phyloP scores from a whole-genome alignment of 2,797 vertebrate genomes.

The Sebastes itinus region DNA sequence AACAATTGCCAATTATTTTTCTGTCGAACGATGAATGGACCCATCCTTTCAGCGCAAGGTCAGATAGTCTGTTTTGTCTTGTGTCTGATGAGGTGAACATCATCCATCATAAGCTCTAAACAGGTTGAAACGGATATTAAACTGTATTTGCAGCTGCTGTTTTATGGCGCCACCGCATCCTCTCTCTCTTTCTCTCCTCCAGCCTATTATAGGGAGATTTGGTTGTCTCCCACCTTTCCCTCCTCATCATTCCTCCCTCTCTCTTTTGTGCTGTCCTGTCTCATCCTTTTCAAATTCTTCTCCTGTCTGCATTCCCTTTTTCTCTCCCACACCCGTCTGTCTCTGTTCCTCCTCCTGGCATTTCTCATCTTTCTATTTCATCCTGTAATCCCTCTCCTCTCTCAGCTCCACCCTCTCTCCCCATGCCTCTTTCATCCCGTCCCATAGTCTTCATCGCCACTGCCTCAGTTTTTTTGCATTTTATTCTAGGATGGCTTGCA shows the following conservation, averaged over 20 bases:
- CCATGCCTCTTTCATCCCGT: slow-evolving; percentile 22
- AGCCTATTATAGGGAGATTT: slow-evolving; percentile 13
- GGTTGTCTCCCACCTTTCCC: slow-evolving; percentile 16
- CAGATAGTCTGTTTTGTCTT: background rate
- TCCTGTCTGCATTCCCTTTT: slow-evolving; percentile 32
- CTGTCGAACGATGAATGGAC: background rate
- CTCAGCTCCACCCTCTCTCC: slow-evolving; percentile 10
- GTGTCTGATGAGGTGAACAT: background rate
- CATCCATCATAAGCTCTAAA: slow-evolving; percentile 8
- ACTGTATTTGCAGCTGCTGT: slow-evolving; percentile 16
- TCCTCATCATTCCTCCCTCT: slow-evolving; percentile 39
- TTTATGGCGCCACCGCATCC: background rate
- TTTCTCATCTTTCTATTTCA: slow-evolving; percentile 53
- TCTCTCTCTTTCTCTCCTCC: slow-evolving; percentile 12
- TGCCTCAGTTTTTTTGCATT: background rate
- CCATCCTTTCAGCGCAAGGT: background rate
- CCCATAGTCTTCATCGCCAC: background rate
- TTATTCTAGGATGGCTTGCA: background rate
- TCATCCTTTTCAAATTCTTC: slow-evolving; percentile 36
- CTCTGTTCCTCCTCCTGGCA: slow-evolving; percentile 32
- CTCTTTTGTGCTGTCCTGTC: slow-evolving; percentile 11
- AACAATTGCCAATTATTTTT: background rate
- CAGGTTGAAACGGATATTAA: slow-evolving; percentile 21
- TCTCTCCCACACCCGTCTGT: slow-evolving; percentile 26
- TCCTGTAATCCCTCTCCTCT: slow-evolving; percentile 47